Percentiles rank a stretch among this genome's conserved stretches.
Conservation (phyloP, 2,888 invertebrate genomes). For the Heliconius sara region DNA sequence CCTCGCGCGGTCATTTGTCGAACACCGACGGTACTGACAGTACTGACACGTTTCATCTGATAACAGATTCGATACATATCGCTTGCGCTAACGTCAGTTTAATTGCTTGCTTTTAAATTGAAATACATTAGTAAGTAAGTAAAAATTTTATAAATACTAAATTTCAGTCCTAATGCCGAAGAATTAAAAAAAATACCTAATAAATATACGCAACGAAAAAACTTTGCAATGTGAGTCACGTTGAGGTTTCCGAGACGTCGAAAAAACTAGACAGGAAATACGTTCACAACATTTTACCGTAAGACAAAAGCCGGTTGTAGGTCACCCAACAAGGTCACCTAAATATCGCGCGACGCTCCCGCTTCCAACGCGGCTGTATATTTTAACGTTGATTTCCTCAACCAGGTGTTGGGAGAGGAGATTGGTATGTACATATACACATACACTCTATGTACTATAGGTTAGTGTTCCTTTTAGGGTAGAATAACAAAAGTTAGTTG, state of each 20-base stretch:
- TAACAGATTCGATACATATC: conserved; percentile 2
- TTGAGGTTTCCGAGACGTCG: conserved; percentile 2
- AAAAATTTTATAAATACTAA: background rate
- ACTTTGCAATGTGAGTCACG: background rate
- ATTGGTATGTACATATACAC: background rate
- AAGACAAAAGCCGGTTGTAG: conserved; percentile 27
- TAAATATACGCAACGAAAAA: background rate
- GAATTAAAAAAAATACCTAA: background rate
- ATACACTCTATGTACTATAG: background rate
- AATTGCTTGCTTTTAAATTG: conserved; percentile 15
- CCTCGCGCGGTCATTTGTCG: background rate
- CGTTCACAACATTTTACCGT: conserved; percentile 22
- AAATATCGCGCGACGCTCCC: conserved; percentile 11
- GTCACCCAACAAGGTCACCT: conserved; percentile 30
- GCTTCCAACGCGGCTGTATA: conserved; percentile 8
- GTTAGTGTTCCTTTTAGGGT: background rate
- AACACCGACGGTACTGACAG: background rate
- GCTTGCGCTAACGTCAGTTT: conserved; percentile 12
- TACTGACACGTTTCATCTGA: conserved; percentile 3
- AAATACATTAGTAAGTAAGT: background rate
- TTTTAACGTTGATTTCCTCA: conserved; percentile 11
- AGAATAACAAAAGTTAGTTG: no score
- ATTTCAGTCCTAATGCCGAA: background rate
- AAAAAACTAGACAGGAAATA: conserved; percentile 24
- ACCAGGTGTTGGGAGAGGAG: background rate